Conservation (phyloP, 1,140 invertebrate genomes). For the Drosophila erecta region DNA sequence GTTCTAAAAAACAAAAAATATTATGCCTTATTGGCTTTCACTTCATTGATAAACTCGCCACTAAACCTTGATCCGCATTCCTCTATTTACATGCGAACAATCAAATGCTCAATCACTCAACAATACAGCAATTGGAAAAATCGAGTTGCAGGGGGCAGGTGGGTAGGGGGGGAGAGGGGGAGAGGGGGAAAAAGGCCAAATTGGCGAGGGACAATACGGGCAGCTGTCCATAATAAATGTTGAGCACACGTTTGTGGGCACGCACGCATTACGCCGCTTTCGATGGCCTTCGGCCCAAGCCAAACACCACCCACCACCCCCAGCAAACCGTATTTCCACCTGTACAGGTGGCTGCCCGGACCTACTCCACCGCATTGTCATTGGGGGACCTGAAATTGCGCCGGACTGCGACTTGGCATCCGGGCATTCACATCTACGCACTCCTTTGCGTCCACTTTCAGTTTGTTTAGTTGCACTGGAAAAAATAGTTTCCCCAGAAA, state of each 20-base stretch:
- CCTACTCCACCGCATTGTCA: slow-evolving; percentile 38
- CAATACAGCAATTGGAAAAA: slow-evolving; percentile 21
- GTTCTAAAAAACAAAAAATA: not conserved
- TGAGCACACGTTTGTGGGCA: slow-evolving; percentile 37
- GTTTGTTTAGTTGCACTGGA: slow-evolving; percentile 17
- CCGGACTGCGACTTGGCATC: slow-evolving; percentile 23
- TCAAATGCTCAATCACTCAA: slow-evolving; percentile 43
- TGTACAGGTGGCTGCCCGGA: slow-evolving; percentile 24
- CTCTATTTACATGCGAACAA: slow-evolving; percentile 28
- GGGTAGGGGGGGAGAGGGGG: too few relatives aligned
- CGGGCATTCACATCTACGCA: slow-evolving; percentile 6
- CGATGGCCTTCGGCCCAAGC: slow-evolving; percentile 1
- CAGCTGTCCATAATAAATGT: slow-evolving; percentile 40
- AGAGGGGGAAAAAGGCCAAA: slow-evolving; percentile 5
- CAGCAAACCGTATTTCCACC: not conserved
- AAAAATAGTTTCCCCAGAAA: not conserved
- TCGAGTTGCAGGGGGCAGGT: slow-evolving; percentile 1
- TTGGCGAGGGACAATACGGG: not conserved
- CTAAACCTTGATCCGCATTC: not conserved
- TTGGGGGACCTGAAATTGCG: slow-evolving; percentile 31
- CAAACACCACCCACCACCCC: not conserved
- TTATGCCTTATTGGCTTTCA: not conserved
- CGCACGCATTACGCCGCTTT: slow-evolving; percentile 36
- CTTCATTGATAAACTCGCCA: not conserved
- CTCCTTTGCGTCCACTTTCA: not conserved